Evolutionary conservation across 2,888 invertebrate species (phyloP).

Genomic region (Pristionchus fissidentatus): DNA sequence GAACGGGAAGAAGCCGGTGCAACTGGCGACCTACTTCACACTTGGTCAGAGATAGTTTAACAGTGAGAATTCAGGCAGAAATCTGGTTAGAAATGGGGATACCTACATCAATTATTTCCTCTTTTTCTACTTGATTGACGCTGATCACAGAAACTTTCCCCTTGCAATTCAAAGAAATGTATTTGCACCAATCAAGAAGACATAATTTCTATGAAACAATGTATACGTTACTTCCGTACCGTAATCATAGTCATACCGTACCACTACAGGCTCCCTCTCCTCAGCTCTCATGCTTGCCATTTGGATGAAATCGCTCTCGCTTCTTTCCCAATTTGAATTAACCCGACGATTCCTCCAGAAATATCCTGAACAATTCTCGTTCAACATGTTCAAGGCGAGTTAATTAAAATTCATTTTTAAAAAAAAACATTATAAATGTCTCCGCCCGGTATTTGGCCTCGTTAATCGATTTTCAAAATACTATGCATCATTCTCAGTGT

Average conservation of each 20-base stretch:
- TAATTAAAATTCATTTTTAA: background rate
- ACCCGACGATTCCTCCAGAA: slow-evolving; percentile 83
- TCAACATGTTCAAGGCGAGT: slow-evolving; percentile 81
- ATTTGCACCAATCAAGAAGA: too few species aligned
- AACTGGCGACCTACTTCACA: slow-evolving; percentile 20
- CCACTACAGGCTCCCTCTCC: slow-evolving; percentile 78
- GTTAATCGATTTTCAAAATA: too few species aligned
- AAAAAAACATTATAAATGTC: too few species aligned
- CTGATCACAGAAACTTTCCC: background rate
- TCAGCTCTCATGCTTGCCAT: slow-evolving; percentile 79
- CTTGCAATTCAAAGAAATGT: background rate
- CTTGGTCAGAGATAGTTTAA: background rate
- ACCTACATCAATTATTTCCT: too few species aligned
- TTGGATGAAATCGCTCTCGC: slow-evolving; percentile 78
- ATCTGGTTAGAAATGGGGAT: too few species aligned
- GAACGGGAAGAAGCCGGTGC: slow-evolving; percentile 8
- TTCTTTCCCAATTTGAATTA: slow-evolving; percentile 81
- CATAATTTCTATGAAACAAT: too few species aligned
- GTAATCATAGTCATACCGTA: background rate
- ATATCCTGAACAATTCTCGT: slow-evolving; percentile 84
- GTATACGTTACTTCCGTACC: background rate
- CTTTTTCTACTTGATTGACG: too few species aligned
- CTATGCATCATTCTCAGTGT: too few species aligned
- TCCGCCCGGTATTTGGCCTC: too few species aligned
- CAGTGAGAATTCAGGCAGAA: background rate